Base-by-base conservation (phyloP, 92 coral and sea anemone species). In the Epizoanthus scotinus region DNA sequence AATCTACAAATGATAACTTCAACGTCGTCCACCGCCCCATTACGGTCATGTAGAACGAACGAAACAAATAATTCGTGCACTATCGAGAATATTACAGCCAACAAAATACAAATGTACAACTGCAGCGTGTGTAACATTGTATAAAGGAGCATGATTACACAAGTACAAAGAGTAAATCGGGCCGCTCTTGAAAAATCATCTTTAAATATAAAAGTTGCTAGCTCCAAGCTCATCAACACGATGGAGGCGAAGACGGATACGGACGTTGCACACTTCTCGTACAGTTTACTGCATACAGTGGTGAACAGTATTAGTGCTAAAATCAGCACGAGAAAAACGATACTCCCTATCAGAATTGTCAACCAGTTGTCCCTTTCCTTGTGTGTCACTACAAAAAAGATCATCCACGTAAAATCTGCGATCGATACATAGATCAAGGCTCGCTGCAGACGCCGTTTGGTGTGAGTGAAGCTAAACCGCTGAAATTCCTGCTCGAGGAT, bases 401-500 rank as follows among this genome's bases (percentile, higher is more conserved):
- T 84, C 77, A 88, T 89, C 99, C 99, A 96, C 22, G 91, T 89
- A 53, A 91, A 85, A 40, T 86, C 89, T 34, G 92, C 91, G 54
- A 93, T 86, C 69, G 88, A 88, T 53, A 93, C 70, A 66, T 81
- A 96, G 63, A 91, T 80, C 58, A 96, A 84, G 66, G 97, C 97
- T 78, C 89, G 89, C 67, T 93, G 89, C 26, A 96, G 92, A 13
- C 98, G 96, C 26, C 99, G 91, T 68, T 88, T 91, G 88, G 91
- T 93, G 79, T 96, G 87, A 54, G 79, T 87, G 67, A 90, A 92
- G 49, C 98, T 93, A 77, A 96, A 96, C 61, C 93, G 92, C 72
- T 96, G 99, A 70, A 93, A 96, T 85, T 96, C 98, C 82, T 93
- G 88, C 79, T 96, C 99, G 89, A 96, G 89, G 72, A 89, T 90